Evolutionary conservation across 2,113 vertebrate genomes (phyloP), one percentile per base, ranked within the genome.

Genomic region (Zapus hudsonius): DNA sequence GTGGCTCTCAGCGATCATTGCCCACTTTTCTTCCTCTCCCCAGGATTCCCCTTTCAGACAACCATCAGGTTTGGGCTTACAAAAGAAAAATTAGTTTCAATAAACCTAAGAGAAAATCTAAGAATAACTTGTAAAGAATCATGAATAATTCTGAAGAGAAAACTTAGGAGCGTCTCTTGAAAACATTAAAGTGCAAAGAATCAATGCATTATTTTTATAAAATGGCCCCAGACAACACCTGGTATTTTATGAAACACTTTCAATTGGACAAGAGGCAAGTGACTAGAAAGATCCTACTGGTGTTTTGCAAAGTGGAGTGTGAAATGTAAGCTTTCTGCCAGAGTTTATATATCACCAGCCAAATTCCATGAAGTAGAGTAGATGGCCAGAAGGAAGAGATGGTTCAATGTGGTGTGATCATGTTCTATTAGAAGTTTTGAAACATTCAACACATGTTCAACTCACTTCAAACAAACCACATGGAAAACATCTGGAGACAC

Each of bases 381-480:
- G 57, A 90, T 27, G 70, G 82, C 31, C 6, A 12, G 44, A 87
- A 93, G 44, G 87, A 89, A 81, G 66, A 82, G 5, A 76, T 47
- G 74, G 44, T 70, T 93, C 59, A 80, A 55, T 44, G 55, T 63
- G 52, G n/a, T 82, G 19, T 29, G 44, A 90, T 47, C 36, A 66
- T 57, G 57, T 88, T 92, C 79, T 83, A 9, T 59, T 33, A 93
- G 89, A 94, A 83, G 66, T 88, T 84, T 92, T 52, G 59, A 96
- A 75, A 75, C 83, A 90, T 29, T 82, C 36, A 66, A 44, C 75
- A 23, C n/a, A 55, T 88, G 79, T 75, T 89, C 82, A 17, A 59
- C 92, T 85, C 55, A 44, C 72, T 94, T 96, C 83, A 69, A 63
- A 91, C 31, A 86, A 55, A 81, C 61, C 5, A 42, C 93, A 83